Evolutionary conservation across 2,113 vertebrate genomes (phyloP), one percentile per base, ranked within the genome.

Genomic region (Progne subis): DNA sequence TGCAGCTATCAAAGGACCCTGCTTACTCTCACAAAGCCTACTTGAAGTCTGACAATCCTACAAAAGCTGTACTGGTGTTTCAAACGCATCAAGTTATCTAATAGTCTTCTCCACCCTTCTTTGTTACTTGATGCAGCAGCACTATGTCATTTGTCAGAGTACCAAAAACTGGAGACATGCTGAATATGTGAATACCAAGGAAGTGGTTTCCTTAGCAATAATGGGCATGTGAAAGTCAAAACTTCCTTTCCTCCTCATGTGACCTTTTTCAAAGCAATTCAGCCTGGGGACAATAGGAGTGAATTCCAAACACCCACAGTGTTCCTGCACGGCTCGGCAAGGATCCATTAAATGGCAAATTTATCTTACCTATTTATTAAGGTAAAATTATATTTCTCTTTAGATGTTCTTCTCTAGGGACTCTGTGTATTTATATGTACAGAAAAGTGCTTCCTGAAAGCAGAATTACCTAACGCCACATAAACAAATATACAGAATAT

Each of bases 181-280:
- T 98, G 95, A 97, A 97, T 97, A 94, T 92, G 97, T 98, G 96
- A 98, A 97, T 96, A 95, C 96, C 39, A 71, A 97, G 97, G 97
- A 98, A 98, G 96, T 98, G 95, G 98, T 98, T 98, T 98, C 98
- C 98, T 93, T 98, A 97, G 97, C 96, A 98, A 97, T 98, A 97
- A 98, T 92, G 97, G 97, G 95, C 97, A 98, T 98, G 98, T 98
- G 98, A 98, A 98, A 98, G 97, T 98, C 98, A 98, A 98, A 98
- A 98, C 98, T 98, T 98, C 98, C 98, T 98, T 96, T 98, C 97
- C 97, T 95, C 95, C 96, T 97, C 97, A 97, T 98, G 97, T 98
- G 97, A 98, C 98, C 97, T 97, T 95, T 97, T 97, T 92, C 96
- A 97, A 98, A 98, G 97, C 96, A 96, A 97, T 97, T 98, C 97